A percentile compares a stretch with the other conserved stretches of the same genome.
Conservation (phyloP, 2,113 vertebrate genomes). For the Myrmecobius fasciatus region DNA sequence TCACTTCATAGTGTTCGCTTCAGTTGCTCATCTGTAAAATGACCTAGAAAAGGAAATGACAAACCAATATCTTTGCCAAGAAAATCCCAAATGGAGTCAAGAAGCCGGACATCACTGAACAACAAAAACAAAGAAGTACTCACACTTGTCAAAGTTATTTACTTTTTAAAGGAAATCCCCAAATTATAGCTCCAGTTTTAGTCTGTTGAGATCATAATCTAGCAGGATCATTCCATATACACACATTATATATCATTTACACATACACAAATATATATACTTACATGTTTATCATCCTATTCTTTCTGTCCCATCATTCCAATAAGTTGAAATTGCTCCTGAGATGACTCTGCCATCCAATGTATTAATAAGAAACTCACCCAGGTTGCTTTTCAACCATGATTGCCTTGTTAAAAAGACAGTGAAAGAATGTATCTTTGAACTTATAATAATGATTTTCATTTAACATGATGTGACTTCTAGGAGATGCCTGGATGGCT, state of each 20-base stretch:
- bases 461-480: neutral
- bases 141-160: neutral
- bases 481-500: neutral
- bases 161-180: neutral
- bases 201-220: neutral
- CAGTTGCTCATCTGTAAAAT: no score
- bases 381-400: neutral
- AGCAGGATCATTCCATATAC: neutral
- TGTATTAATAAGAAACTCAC: neutral
- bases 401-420: neutral
- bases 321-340: neutral
- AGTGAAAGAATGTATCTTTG: neutral
- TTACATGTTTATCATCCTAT: neutral
- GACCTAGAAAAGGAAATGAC: no score
- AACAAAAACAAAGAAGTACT: neutral
- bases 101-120: no score
- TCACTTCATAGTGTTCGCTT: no score
- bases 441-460: neutral
- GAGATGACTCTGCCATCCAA: neutral
- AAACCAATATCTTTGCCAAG: no score
- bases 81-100: no score
- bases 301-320: neutral
- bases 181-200: neutral
- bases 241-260: no score
- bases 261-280: no score